These are phyloP conservation scores for Orius insidiosus DNA, from an alignment of 1,140 invertebrate genomes.

Conservation along the genomic window DNA sequence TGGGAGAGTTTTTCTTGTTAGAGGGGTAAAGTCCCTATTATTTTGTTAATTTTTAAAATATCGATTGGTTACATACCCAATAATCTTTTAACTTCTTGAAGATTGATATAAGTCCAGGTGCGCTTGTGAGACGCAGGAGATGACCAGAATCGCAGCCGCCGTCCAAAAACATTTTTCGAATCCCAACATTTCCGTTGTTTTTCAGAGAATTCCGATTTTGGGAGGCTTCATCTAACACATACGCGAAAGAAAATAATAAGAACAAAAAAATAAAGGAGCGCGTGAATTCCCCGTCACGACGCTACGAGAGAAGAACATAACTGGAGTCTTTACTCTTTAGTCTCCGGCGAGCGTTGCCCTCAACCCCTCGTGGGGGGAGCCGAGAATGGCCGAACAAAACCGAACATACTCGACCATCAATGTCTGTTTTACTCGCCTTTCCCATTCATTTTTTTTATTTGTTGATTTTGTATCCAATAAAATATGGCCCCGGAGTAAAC, in stretches of 20 bases:
- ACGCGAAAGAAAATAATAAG: background rate
- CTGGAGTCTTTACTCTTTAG: background rate
- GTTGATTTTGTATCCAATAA: conserved; percentile 9
- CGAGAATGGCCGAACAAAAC: background rate
- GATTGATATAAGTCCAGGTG: conserved; percentile 8
- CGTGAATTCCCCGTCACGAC: background rate
- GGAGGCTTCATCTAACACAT: background rate
- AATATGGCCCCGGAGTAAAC: background rate
- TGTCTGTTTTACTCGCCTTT: background rate
- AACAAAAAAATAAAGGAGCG: background rate
- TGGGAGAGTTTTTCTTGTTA: too few relatives aligned
- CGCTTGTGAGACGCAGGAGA: conserved; percentile 2
- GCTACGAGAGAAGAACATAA: conserved; percentile 1
- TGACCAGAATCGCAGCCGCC: background rate
- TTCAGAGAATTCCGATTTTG: background rate
- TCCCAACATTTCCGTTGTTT: background rate
- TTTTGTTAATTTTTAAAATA: too few relatives aligned
- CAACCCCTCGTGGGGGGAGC: background rate
- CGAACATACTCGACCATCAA: conserved; percentile 5
- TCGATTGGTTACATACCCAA: background rate
- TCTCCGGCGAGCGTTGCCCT: conserved; percentile 7
- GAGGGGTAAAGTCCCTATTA: too few relatives aligned
- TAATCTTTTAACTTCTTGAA: conserved; percentile 8
- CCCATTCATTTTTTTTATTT: conserved; percentile 4
- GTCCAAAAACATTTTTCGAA: background rate